A percentile compares a stretch with the other conserved stretches of the same genome.
Evolutionary conservation across 2,888 invertebrate genomes (phyloP).

Genomic region (Andrena camellia): DNA sequence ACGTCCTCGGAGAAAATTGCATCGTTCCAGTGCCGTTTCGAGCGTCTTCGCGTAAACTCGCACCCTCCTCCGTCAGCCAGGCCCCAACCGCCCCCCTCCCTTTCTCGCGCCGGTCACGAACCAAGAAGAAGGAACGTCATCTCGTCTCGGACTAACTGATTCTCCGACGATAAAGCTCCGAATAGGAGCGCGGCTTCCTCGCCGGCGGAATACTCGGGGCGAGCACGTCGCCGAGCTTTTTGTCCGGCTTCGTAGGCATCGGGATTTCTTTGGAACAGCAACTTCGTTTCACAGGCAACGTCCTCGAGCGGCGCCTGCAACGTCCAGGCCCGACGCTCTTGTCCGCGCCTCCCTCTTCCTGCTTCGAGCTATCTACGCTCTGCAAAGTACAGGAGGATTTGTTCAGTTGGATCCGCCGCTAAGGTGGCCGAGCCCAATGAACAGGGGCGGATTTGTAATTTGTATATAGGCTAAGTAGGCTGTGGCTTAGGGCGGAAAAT

Average conservation of each 20-base stretch:
- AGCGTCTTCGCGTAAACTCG: conserved; percentile 39
- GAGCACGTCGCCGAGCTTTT: conserved; percentile 72
- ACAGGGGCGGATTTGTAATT: too few relatives aligned
- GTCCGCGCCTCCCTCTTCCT: not conserved
- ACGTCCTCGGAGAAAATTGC: conserved; percentile 64
- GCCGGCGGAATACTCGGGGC: conserved; percentile 34
- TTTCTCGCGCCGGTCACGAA: conserved; percentile 30
- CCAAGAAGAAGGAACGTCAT: conserved; percentile 40
- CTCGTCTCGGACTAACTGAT: conserved; percentile 66
- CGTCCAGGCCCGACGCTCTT: conserved; percentile 6
- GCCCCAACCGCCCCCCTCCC: not conserved
- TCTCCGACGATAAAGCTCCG: conserved; percentile 75
- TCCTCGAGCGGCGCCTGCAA: conserved; percentile 29
- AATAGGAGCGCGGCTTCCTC: conserved; percentile 72
- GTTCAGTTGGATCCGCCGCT: not conserved
- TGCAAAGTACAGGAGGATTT: not conserved
- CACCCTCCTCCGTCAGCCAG: not conserved
- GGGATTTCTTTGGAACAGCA: conserved; percentile 37
- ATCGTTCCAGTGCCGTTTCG: conserved; percentile 38
- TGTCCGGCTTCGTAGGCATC: conserved; percentile 66
- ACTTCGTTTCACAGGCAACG: conserved; percentile 47
- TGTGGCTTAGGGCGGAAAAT: too few relatives aligned
- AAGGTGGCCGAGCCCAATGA: too few relatives aligned
- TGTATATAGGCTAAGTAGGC: too few relatives aligned
- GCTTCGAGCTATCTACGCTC: conserved; percentile 6